Conservation (phyloP, 1,140 invertebrate species). For the Condylostylus longicornis region DNA sequence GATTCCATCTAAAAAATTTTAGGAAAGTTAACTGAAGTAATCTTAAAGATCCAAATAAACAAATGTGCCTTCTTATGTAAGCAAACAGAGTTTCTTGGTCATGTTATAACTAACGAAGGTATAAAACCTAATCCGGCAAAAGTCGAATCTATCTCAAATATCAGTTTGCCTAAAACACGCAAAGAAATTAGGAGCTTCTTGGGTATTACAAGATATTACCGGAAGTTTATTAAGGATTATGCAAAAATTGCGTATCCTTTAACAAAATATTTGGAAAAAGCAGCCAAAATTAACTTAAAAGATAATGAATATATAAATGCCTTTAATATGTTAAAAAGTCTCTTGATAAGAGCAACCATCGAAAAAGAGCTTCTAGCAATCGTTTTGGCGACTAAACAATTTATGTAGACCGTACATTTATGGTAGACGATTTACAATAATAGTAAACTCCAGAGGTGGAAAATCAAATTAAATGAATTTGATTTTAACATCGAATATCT, state of each 20-base stretch:
- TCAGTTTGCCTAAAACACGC: not conserved
- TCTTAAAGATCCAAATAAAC: conserved; percentile 9
- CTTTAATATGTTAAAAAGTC: not conserved
- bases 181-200: not conserved
- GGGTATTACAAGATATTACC: not conserved
- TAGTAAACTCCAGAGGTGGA: conserved; percentile 36
- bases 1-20: conserved; percentile 23
- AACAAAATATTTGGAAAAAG: not conserved
- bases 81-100: conserved; percentile 6
- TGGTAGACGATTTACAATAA: conserved; percentile 32
- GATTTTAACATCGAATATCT: conserved; percentile 33
- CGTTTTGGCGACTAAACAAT: conserved; percentile 34
- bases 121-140: not conserved
- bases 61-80: conserved; percentile 4
- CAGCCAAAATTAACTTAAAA: not conserved
- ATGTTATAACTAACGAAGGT: not conserved
- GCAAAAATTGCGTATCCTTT: not conserved
- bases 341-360: not conserved
- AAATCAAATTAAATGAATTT: no score
- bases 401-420: conserved; percentile 33
- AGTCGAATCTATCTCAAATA: not conserved
- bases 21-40: conserved; percentile 13
- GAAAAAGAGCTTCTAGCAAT: conserved; percentile 38
- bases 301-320: not conserved
- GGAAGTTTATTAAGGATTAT: conserved; percentile 1